Conservation (phyloP, 2,113 vertebrate genomes). For the Cavia aperea region DNA sequence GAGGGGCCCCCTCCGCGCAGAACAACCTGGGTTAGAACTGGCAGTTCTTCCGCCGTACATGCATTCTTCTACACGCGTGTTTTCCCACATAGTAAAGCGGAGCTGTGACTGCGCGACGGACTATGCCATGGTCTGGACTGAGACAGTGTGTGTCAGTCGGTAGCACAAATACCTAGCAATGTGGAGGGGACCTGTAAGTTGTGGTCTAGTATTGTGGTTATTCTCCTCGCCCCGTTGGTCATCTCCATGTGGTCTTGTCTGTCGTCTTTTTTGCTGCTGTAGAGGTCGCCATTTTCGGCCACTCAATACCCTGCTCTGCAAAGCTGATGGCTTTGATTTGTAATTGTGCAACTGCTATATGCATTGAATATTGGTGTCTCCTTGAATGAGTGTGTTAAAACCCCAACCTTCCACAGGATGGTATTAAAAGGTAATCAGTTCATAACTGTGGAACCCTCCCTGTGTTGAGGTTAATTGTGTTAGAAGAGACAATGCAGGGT, state of each 20-base stretch:
- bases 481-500: not conserved
- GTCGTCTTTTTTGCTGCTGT: not conserved
- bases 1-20: not conserved
- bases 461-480: not conserved
- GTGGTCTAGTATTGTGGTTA: not conserved
- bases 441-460: not conserved
- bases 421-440: not conserved
- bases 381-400: not conserved
- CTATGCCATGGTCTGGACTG: not conserved
- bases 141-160: not conserved
- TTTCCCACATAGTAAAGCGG: not conserved
- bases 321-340: slow-evolving; percentile 6
- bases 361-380: not conserved
- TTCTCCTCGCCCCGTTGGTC: not conserved
- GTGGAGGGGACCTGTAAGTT: not conserved
- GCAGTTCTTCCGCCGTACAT: not conserved
- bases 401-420: not conserved
- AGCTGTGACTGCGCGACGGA: not conserved
- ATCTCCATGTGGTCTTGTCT: not conserved
- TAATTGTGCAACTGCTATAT: not conserved
- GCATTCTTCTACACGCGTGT: not conserved
- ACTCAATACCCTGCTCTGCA: not conserved
- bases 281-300: not conserved
- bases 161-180: not conserved
- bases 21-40: not conserved